Percentiles rank a stretch among this genome's conserved stretches.
Conservation (phyloP, 2,797 vertebrate genomes). For the Hyperoplus lanceolatus region DNA sequence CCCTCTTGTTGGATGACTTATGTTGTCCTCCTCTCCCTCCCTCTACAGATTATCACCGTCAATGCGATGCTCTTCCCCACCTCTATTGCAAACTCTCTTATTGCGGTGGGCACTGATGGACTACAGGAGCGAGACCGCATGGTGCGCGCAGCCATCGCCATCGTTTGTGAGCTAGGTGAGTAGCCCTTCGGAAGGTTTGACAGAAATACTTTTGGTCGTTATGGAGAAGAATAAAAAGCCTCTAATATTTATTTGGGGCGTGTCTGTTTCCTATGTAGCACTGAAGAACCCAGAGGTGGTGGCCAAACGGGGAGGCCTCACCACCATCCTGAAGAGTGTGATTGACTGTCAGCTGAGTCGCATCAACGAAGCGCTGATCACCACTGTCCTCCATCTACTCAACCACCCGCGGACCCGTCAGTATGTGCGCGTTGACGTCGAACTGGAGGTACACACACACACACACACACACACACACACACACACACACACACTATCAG, state of each 20-base stretch:
- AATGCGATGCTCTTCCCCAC: slow-evolving; percentile 97
- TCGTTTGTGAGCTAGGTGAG: slow-evolving; percentile 98
- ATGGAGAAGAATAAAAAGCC: background rate
- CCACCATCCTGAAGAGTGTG: slow-evolving; percentile 98
- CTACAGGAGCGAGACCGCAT: slow-evolving; percentile 98
- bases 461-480: slow-evolving; percentile 1
- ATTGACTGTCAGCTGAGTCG: slow-evolving; percentile 98
- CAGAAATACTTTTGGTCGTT: background rate
- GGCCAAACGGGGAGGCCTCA: slow-evolving; percentile 95
- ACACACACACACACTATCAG: background rate
- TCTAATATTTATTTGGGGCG: slow-evolving; percentile 2
- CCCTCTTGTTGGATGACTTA: slow-evolving; percentile 33
- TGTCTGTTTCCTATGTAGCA: slow-evolving; percentile 77
- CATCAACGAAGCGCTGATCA: slow-evolving; percentile 99
- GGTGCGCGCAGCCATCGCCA: slow-evolving; percentile 98
- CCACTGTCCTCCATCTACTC: slow-evolving; percentile 97
- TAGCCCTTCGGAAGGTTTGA: background rate
- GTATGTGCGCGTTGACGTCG: slow-evolving; percentile 95
- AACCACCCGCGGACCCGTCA: slow-evolving; percentile 98
- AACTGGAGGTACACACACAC: slow-evolving; percentile 90
- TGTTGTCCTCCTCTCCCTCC: slow-evolving; percentile 8
- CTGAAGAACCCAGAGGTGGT: slow-evolving; percentile 98
- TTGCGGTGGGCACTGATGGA: slow-evolving; percentile 98
- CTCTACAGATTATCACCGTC: slow-evolving; percentile 96
- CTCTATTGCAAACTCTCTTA: slow-evolving; percentile 96